These are phyloP conservation scores for Etheostoma cragini DNA, from an alignment of 2,113 vertebrate species.

Conservation along the genomic window DNA sequence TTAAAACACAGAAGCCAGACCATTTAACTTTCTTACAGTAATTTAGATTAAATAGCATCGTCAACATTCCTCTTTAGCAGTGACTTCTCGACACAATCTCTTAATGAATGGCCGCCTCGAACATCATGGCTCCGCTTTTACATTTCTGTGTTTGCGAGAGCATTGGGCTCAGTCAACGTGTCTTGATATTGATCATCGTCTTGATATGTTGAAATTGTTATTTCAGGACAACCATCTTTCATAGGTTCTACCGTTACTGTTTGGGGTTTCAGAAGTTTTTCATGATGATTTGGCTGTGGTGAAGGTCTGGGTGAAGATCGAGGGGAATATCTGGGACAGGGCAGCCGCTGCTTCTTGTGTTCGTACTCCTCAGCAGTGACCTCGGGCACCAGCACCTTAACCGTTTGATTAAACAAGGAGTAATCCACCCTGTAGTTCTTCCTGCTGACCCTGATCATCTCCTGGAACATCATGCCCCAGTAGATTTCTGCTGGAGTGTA, in stretches of 20 bases:
- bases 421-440: slow-evolving; percentile 92
- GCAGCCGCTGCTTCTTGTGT: slow-evolving; percentile 78
- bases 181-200: slow-evolving; percentile 2
- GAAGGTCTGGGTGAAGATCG: slow-evolving; percentile 19
- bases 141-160: neutral
- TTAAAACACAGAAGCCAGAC: neutral
- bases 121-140: slow-evolving; percentile 1
- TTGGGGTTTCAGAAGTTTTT: slow-evolving; percentile 38
- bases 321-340: slow-evolving; percentile 21
- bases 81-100: neutral
- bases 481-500: slow-evolving; percentile 91
- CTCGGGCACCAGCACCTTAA: slow-evolving; percentile 88
- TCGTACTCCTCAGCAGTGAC: slow-evolving; percentile 90
- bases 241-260: slow-evolving; percentile 60
- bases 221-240: slow-evolving; percentile 26
- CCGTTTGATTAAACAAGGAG: slow-evolving; percentile 92
- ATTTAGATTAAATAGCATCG: neutral
- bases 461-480: slow-evolving; percentile 95
- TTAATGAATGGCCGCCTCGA: neutral
- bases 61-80: neutral
- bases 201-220: neutral
- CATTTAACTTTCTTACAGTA: neutral
- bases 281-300: neutral
- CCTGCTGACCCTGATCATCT: slow-evolving; percentile 88
- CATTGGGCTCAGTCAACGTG: slow-evolving; percentile 24